Evolutionary conservation across 2,888 invertebrate genomes (phyloP), one percentile per base, ranked within the genome.

Genomic region (Phrixothrix hirtus): DNA sequence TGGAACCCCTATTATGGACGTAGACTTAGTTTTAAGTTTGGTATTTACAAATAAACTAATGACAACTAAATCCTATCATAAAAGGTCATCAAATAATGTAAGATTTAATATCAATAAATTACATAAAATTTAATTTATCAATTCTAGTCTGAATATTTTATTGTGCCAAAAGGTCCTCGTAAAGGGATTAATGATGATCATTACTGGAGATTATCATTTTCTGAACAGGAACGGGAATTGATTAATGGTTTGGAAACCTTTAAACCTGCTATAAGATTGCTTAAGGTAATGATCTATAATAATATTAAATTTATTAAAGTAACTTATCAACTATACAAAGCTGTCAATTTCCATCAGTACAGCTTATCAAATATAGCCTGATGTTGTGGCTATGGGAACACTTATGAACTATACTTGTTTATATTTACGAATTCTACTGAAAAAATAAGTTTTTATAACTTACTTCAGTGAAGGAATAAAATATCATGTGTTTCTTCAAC

Each of bases 21-120:
- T 83, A 1, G 83, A 83, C 58, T 61, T 74, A 10, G 73, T 74
- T 1, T 69, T 71, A 1, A 73, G 70, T 42, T 72, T 74, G 43
- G 45, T 62, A 17, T 71, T 72, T 52, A 42, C 27, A 5, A 54
- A 56, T 2, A 38, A 50, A 3, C 54, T 68, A 27, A 73, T 73
- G 74, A 73, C 73, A 1, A 16, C 43, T 30, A 47, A 48, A n/a
- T 57, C 60, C 10, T 72, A 68, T 44, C 60, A 63, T n/a, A 6
- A 5, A 12, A 46, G 38, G 29, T 7, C 31, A 5, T 21, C 44
- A 6, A 39, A 13, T 4, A 55, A 55, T 46, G 52, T 52, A 38
- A 27, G n/a, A 12, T 7, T 29, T 29, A 7, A 5, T 29, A 29
- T 29, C 29, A 10, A 3, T 2, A 29, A 29, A 29, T 7, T 29